These are phyloP conservation scores for Pao palembangensis DNA, from an alignment of 2,113 vertebrate genomes.

Conservation along the genomic window DNA sequence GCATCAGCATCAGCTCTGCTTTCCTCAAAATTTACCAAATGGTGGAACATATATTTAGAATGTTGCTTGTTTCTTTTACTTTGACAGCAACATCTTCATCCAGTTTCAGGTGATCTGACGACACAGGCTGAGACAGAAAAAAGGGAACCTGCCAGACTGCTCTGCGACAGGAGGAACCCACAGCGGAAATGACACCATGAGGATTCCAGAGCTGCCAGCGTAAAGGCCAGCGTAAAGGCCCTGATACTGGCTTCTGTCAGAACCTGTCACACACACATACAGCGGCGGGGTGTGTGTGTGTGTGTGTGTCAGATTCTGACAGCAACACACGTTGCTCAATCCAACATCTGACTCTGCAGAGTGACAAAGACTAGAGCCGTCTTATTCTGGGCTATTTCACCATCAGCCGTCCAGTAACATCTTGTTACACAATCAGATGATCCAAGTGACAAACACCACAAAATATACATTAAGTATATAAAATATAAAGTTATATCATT, in stretches of 20 bases:
- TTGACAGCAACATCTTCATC: background rate
- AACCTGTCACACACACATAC: slow-evolving; percentile 2
- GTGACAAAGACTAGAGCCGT: slow-evolving; percentile 21
- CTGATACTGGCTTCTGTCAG: background rate
- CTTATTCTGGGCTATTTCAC: background rate
- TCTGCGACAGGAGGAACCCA: background rate
- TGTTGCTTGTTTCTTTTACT: background rate
- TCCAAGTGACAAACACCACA: too few relatives aligned
- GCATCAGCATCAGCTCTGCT: too few relatives aligned
- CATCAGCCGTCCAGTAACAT: slow-evolving; percentile 4
- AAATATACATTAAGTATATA: too few relatives aligned
- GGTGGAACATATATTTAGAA: too few relatives aligned
- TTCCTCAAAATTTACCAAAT: too few relatives aligned
- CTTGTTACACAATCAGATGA: slow-evolving; percentile 5
- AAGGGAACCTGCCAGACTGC: background rate
- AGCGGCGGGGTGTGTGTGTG: too few relatives aligned
- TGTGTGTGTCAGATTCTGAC: too few relatives aligned
- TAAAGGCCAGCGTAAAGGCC: background rate
- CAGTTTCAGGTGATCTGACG: background rate
- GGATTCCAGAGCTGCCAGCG: background rate
- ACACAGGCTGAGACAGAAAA: background rate
- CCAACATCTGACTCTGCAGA: slow-evolving; percentile 7
- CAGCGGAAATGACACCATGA: background rate
- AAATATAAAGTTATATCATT: too few relatives aligned
- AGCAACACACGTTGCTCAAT: slow-evolving; percentile 31